Base-by-base conservation (phyloP, 1,140 invertebrate genomes). In the Sweltsa coloradensis region DNA sequence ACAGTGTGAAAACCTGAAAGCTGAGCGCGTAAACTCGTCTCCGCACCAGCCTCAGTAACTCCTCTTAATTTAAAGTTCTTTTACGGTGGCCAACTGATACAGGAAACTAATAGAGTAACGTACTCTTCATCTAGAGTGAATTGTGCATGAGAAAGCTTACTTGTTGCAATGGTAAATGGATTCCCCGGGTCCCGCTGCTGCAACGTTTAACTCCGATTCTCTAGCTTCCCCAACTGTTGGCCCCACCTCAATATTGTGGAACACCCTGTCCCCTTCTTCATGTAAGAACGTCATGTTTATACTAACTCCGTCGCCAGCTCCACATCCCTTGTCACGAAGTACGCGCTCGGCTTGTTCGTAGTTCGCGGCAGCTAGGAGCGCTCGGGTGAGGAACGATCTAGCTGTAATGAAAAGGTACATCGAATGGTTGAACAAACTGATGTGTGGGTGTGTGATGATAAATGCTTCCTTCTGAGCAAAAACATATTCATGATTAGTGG, bases 181-280 rank as follows among this genome's bases (percentile, higher is more conserved):
- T 55, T 85, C 80, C 23, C 80, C 81, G 5, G 78, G 71, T 34
- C 75, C 75, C 14, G 77, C 71, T 2, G 79, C 80, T 11, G 81
- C 65, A 18, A 87, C 73, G 56, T 70, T 81, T 14, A 89, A 51
- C 16, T 75, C 65, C 0, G 85, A 87, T 50, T 77, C 74, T 16
- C 72, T 60, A 2, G 22, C 22, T n/a, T 58, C 57, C 6, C 64
- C 64, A 1, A 70, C 57, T 19, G 74, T 71, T 0, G 87, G 87
- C 0, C 75, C 83, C 51, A 90, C 76, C 63, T 92, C 88, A 1
- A 79, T 72, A 55, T 89, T 90, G 54, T 85, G 79, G 54, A 87
- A 82, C 53, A 85, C 60, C 34, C 77, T 66, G 45, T 75, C 69
- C 0, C 79, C 79, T 45, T 76, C 72, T 53, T 78, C 73, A n/a